A percentile compares a stretch with the other conserved stretches of the same genome.
phyloP scores from a whole-genome alignment of 2,888 invertebrate genomes.

The Malthinus flaveolus region DNA sequence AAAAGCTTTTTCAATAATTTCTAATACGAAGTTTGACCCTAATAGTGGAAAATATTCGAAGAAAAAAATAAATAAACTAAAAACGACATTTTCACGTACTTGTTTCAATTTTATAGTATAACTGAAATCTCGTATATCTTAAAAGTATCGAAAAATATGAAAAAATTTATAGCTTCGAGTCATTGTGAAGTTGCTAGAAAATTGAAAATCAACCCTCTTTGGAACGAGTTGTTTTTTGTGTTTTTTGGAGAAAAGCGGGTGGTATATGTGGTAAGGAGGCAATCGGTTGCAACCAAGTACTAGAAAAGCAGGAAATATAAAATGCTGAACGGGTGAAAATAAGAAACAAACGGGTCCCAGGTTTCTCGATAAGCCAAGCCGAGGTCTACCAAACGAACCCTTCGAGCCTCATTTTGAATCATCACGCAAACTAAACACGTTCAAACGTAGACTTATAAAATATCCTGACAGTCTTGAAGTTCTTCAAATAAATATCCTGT shows the following conservation, averaged over 20 bases:
- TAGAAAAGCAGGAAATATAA: constrained; percentile 31
- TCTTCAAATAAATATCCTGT: constrained; percentile 31
- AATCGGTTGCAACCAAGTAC: constrained; percentile 25
- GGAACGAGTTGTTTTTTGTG: constrained; percentile 23
- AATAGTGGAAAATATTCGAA: background rate
- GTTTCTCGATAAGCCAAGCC: constrained; percentile 32
- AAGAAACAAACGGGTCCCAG: constrained; percentile 35
- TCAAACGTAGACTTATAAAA: constrained; percentile 36
- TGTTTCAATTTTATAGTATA: constrained; percentile 5
- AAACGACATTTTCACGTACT: constrained; percentile 5
- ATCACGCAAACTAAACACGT: constrained; percentile 35
- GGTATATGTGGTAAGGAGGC: constrained; percentile 24
- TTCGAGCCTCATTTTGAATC: constrained; percentile 34
- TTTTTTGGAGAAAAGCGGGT: constrained; percentile 6
- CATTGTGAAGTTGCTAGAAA: constrained; percentile 24
- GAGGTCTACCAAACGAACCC: constrained; percentile 31
- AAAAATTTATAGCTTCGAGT: constrained; percentile 9
- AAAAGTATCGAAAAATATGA: constrained; percentile 6
- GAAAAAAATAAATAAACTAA: background rate
- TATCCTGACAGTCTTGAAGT: constrained; percentile 33
- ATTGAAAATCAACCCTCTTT: constrained; percentile 26
- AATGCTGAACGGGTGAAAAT: constrained; percentile 35
- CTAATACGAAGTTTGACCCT: background rate
- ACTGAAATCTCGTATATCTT: constrained; percentile 2
- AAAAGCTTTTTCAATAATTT: background rate